phyloP scores from a whole-genome alignment of 2,797 vertebrate species.

The Avahi laniger region DNA sequence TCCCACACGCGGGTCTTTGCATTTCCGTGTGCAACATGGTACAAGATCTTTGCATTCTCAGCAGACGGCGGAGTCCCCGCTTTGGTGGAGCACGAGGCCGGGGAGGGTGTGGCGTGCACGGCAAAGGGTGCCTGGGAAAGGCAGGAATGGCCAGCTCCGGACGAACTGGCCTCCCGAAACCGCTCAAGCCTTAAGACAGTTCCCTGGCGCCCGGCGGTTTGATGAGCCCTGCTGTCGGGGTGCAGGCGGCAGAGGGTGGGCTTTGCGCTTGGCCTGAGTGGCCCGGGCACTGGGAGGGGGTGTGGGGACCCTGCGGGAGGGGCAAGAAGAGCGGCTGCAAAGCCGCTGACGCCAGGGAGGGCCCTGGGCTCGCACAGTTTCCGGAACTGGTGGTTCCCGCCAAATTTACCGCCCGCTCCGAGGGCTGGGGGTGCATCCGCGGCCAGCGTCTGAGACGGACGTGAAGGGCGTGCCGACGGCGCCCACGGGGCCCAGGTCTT shows the following conservation, averaged over 20 bases:
- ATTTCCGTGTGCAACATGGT: accelerated
- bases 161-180: accelerated
- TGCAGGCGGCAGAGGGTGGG: accelerated
- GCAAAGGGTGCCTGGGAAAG: too few species aligned
- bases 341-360: accelerated
- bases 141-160: accelerated
- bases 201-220: accelerated
- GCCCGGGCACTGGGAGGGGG: accelerated
- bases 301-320: background rate
- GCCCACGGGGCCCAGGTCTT: accelerated
- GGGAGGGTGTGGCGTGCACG: too few species aligned
- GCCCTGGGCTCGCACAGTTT: accelerated
- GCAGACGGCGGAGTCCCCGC: accelerated
- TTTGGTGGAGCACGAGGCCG: accelerated
- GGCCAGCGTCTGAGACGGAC: accelerated
- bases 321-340: background rate
- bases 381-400: accelerated
- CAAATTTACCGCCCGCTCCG: background rate
- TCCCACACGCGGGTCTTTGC: accelerated
- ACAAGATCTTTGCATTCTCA: accelerated
- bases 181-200: accelerated
- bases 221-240: accelerated
- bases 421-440: background rate
- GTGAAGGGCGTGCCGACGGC: background rate
- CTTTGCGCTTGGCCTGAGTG: accelerated